Percentiles rank a stretch among this genome's conserved stretches.
Evolutionary conservation across 2,797 vertebrate species (phyloP).

Genomic region (Naso thynnoides): DNA sequence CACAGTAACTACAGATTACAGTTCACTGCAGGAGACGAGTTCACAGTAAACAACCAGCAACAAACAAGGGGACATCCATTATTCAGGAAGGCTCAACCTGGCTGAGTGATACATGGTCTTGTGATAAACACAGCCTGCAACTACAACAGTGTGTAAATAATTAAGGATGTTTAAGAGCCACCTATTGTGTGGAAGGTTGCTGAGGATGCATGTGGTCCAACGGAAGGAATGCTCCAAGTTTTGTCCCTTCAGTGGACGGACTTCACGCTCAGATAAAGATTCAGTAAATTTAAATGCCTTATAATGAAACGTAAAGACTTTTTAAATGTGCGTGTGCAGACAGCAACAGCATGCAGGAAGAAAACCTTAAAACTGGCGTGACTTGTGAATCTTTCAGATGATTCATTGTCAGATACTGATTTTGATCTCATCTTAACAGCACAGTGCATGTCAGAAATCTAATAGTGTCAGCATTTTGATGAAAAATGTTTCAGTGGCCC

Average conservation of each 20-base stretch:
- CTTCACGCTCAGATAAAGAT: not conserved
- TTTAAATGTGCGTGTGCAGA: not conserved
- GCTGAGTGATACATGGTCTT: conserved; percentile 46
- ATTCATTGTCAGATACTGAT: not conserved
- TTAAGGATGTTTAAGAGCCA: conserved; percentile 48
- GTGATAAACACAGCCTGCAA: conserved; percentile 62
- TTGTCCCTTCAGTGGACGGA: not conserved
- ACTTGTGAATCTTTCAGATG: not conserved
- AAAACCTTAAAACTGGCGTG: not conserved
- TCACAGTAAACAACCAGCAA: conserved; percentile 54
- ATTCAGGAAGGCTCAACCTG: conserved; percentile 64
- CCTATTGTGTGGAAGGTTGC: conserved; percentile 10
- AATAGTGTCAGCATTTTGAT: not conserved
- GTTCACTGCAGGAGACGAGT: conserved; percentile 32
- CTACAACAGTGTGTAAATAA: conserved; percentile 65
- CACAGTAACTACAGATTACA: conserved; percentile 42
- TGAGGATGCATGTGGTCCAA: conserved; percentile 5
- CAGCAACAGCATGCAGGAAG: not conserved
- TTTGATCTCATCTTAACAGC: not conserved
- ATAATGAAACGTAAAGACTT: conserved; percentile 2
- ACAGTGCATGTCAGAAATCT: not conserved
- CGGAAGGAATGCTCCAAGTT: not conserved
- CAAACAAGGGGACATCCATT: conserved; percentile 68
- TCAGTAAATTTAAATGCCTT: not conserved
- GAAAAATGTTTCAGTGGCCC: not conserved